Base-by-base conservation (phyloP, 2,113 vertebrate genomes). In the Haliaeetus leucogaster region DNA sequence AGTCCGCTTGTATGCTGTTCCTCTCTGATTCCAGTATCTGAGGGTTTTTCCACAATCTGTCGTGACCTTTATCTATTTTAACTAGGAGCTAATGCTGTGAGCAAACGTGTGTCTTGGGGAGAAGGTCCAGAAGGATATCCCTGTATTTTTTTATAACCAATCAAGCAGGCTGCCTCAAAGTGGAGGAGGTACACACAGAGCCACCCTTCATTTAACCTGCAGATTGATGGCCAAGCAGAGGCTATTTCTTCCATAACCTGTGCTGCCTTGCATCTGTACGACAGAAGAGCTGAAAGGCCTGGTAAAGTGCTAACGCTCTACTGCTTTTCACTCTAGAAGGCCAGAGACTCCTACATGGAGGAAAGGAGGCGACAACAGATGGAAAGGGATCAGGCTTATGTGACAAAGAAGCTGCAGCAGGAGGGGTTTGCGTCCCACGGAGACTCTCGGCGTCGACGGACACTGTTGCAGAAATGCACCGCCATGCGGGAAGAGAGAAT, bases 401-500 rank as follows among this genome's bases (percentile, higher is more conserved):
- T 99, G 68, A 97, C 98, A 30, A 97, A 99, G 93, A 98, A 98
- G 96, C 98, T 99, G 96, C 98, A 98, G 98, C 98, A n/a, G 98
- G 99, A 97, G 96, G 99, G 97, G 80, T 90, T 50, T 14, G 59
- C 14, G 62, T 98, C 87, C 91, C 98, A 95, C 11, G 93, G 85
- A 48, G 99, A 99, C 40, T 38, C 96, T 66, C 97, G 93, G 71
- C 98, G 97, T 82, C 98, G 97, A 82, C 94, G 96, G 90, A 98
- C 98, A 12, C 98, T 97, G 23, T 97, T 99, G 98, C 98, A 97
- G 92, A 98, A 93, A 83, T 98, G 98, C 98, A 97, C 94, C 0
- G 95, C 98, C 92, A 97, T 97, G 95, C 96, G 99, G 55, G 99
- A 99, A 93, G 98, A 99, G 93, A 98, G 99, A 79, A 98, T 99